Evolutionary conservation across 2,113 vertebrate species (phyloP), one percentile per base, ranked within the genome.

Genomic region (Balaeniceps rex): DNA sequence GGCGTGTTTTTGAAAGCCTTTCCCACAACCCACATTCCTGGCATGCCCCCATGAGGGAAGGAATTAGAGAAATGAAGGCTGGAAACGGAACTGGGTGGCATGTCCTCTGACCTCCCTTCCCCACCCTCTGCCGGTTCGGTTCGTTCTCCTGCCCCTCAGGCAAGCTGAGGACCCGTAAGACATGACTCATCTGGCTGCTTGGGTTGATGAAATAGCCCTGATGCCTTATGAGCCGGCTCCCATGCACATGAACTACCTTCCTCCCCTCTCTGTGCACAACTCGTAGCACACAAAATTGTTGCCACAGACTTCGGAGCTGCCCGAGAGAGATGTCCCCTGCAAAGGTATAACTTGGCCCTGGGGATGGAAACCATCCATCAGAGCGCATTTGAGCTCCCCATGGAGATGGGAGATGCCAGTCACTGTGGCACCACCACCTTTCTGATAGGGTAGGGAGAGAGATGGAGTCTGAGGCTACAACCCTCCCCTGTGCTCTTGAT

Each of bases 11-110:
- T 77, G 78, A 94, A 92, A 91, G 75, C 66, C 57, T 90, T 95
- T 96, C 78, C 84, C 93, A 94, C 66, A 96, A 69, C 78, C 63
- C 10, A 3, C 82, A 83, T 96, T 96, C 84, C 34, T 94, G 93
- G 84, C 90, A 61, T 88, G 75, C 44, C 89, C 78, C 82, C 83
- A 66, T 79, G 54, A 94, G 54, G 66, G 66, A 93, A 95, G 91
- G 92, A 95, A 95, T 94, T 85, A 72, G 66, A 96, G 93, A 96
- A 90, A 95, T 85, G 66, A 94, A 91, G 63, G 58, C 95, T 97
- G 58, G 84, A 94, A 94, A 51, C 0, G 46, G 90, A 94, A 85
- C 44, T 80, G 87, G 74, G 47, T 94, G 66, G 84, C 66, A 80
- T 65, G 36, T 85, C 40, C 36, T 80, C 81, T 93, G 90, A 76